Evolutionary conservation across 35 echinoderm and acorn worm species (phyloP), one percentile per base, ranked within the genome.

Genomic region (Ptychodera flava): DNA sequence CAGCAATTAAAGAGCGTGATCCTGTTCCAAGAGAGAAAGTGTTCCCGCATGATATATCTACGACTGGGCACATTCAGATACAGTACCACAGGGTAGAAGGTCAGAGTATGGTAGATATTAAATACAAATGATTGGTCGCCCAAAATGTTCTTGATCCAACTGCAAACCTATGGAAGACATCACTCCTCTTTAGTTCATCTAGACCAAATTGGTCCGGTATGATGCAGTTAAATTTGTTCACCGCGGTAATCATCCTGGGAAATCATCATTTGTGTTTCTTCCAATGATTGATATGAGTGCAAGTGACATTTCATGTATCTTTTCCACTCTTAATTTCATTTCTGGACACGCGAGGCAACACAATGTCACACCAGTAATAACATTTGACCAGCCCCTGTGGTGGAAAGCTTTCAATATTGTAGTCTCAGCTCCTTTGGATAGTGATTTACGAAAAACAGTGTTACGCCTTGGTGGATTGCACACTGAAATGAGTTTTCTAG

Each of bases 401-500:
- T 94, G 85, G 93, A 88, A 91, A 82, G 85, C 93, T 34, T 28
- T 86, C 76, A 37, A 38, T 79, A 87, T 90, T 34, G 37, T 87
- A 34, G 79, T 87, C 75, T 79, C 16, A 6, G 88, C 85, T 38
- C 78, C 84, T 0, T 16, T 1, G 38, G 32, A 80, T 29, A 93
- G 88, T 82, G 76, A 79, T 32, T 78, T 88, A 36, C 77, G 88
- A 38, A 84, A 79, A 15, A 35, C 85, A 32, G 81, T 94, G n/a
- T 53, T 90, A 0, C 31, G 89, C 0, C 53, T 90, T 29, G 92
- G 92, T 0, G 92, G 92, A 0, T 84, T 93, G 31, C 92, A 93
- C 76, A 93, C 84, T 1, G 0, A 80, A 2, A 93, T 93, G 92
- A 93, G 93, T 79, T 95, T 91, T 45, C 30, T 91, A 0, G 93